These are phyloP conservation scores for Mongoloraphidia duomilia DNA, from an alignment of 2,888 invertebrate genomes.

Conservation along the genomic window DNA sequence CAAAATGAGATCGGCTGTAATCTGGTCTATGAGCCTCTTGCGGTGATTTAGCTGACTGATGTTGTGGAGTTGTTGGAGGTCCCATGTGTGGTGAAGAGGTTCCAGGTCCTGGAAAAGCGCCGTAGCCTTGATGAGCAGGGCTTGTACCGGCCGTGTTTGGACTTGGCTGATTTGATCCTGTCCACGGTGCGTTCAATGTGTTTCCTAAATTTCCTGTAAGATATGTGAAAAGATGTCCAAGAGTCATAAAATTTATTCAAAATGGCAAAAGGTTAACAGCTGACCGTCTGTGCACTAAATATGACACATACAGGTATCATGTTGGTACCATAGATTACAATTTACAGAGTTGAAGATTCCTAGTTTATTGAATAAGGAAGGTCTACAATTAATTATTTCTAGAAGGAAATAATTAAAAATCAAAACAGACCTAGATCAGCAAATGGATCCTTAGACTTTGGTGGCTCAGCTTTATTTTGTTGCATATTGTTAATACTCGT, in stretches of 20 bases:
- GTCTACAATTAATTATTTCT: no score
- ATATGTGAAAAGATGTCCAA: no score
- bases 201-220: constrained; percentile 25
- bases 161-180: constrained; percentile 21
- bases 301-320: no score
- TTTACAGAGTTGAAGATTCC: no score
- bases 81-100: constrained; percentile 15
- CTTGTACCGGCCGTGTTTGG: constrained; percentile 25
- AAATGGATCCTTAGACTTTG: constrained; percentile 51
- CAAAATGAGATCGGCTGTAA: constrained; percentile 58
- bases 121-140: constrained; percentile 24
- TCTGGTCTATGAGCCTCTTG: constrained; percentile 30
- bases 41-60: constrained; percentile 22
- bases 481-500: constrained; percentile 25
- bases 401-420: no score
- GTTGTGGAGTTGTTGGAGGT: constrained; percentile 27
- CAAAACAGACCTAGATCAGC: constrained; percentile 44
- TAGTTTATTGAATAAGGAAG: no score
- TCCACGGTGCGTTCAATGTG: constrained; percentile 27
- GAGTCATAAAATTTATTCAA: no score
- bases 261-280: no score
- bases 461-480: constrained; percentile 33
- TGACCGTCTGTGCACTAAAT: no score
- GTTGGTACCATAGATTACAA: no score
- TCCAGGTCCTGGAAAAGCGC: constrained; percentile 13